These are phyloP conservation scores for Carassius gibelio DNA, from an alignment of 2,113 vertebrate genomes.

Conservation along the genomic window DNA sequence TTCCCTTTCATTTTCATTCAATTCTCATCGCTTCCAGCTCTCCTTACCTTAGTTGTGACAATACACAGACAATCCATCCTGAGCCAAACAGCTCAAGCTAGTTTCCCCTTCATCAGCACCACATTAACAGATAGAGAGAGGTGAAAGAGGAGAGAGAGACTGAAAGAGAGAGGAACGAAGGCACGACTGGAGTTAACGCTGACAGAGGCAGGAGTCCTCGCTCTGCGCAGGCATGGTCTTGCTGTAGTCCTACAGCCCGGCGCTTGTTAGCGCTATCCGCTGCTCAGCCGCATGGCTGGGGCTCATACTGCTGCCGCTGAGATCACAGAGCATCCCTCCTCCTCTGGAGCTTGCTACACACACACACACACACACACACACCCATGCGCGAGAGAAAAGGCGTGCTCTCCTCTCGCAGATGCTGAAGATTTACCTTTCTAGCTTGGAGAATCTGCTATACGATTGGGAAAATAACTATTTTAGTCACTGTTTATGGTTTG, in stretches of 20 bases:
- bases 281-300: conserved; percentile 34
- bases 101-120: conserved; percentile 80
- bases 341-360: conserved; percentile 44
- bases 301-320: conserved; percentile 54
- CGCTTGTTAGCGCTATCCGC: conserved; percentile 29
- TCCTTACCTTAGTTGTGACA: conserved; percentile 97
- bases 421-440: not conserved
- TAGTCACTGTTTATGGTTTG: too few species aligned
- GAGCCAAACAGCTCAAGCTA: conserved; percentile 76
- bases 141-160: not conserved
- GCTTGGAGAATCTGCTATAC: not conserved
- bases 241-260: conserved; percentile 31
- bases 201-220: conserved; percentile 10
- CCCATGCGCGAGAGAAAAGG: not conserved
- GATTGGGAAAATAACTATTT: not conserved
- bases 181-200: conserved; percentile 41
- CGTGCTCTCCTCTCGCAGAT: not conserved
- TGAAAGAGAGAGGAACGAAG: conserved; percentile 32
- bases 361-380: conserved; percentile 62
- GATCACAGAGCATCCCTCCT: conserved; percentile 69
- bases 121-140: conserved; percentile 54
- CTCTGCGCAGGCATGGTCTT: conserved; percentile 21
- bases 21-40: conserved; percentile 24
- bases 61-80: conserved; percentile 97
- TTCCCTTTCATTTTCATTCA: conserved; percentile 32